A percentile compares a stretch with the other conserved stretches of the same genome.
phyloP scores from a whole-genome alignment of 2,888 invertebrate species.

The Phorcus lineatus region DNA sequence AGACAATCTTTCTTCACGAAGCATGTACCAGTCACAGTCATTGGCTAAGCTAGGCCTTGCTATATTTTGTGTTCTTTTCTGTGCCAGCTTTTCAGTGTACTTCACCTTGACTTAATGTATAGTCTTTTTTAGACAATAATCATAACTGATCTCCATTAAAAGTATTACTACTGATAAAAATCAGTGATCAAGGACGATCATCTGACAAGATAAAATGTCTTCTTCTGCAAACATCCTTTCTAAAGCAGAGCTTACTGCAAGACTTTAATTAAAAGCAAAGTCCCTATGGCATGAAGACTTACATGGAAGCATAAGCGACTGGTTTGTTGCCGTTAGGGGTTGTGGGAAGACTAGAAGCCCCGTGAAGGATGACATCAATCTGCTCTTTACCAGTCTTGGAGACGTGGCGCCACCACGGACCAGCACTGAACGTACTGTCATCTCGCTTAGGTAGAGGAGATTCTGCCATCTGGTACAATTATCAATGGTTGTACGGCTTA shows the following conservation, averaged over 20 bases:
- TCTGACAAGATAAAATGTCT: not conserved
- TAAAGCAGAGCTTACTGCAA: not conserved
- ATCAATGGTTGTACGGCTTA: not conserved
- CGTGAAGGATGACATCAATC: slow-evolving; percentile 68
- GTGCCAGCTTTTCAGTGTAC: too few species aligned
- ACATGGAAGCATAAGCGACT: slow-evolving; percentile 65
- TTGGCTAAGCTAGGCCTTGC: too few species aligned
- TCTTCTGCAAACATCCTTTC: not conserved
- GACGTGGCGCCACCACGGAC: slow-evolving; percentile 61
- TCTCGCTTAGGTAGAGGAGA: slow-evolving; percentile 54
- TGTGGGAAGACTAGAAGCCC: slow-evolving; percentile 65
- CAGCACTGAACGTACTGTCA: slow-evolving; percentile 49
- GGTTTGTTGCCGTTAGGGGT: slow-evolving; percentile 56
- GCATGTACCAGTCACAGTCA: too few species aligned
- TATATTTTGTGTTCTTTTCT: too few species aligned
- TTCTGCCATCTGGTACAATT: slow-evolving; percentile 52
- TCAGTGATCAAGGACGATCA: not conserved
- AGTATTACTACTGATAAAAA: too few species aligned
- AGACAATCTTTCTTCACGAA: too few species aligned
- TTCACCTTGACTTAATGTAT: too few species aligned
- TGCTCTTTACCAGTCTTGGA: slow-evolving; percentile 63
- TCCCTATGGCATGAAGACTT: slow-evolving; percentile 37
- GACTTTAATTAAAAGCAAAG: not conserved
- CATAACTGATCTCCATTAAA: too few species aligned
- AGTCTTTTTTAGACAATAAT: too few species aligned